Conservation (phyloP, 1,140 invertebrate genomes). For the Drosophila watanabei region DNA sequence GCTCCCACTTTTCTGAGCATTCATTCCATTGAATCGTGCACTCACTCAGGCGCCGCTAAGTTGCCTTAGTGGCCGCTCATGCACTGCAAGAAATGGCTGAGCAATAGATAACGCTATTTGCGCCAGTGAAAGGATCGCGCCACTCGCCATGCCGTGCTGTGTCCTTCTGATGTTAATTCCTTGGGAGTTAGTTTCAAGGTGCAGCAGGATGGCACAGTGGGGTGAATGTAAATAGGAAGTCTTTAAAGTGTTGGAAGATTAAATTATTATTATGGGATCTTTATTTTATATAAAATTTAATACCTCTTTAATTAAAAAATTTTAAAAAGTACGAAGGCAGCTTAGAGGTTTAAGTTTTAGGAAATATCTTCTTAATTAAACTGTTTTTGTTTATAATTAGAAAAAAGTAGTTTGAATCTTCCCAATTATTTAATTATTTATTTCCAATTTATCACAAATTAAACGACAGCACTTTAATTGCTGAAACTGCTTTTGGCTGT, state of each 20-base stretch:
- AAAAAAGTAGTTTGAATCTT: not conserved
- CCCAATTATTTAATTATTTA: not conserved
- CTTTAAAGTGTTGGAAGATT: not conserved
- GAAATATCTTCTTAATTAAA: no score
- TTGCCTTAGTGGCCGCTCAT: slow-evolving; percentile 67
- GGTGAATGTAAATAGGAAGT: not conserved
- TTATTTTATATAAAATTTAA: no score
- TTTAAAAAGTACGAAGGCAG: not conserved
- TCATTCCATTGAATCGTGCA: slow-evolving; percentile 80
- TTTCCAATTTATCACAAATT: not conserved
- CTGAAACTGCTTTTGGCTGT: slow-evolving; percentile 3
- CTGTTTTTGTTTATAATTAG: no score
- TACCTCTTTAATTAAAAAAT: not conserved
- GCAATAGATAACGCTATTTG: slow-evolving; percentile 52
- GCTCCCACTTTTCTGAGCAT: slow-evolving; percentile 11
- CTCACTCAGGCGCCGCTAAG: slow-evolving; percentile 75
- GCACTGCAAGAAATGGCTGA: slow-evolving; percentile 65
- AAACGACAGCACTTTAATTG: not conserved
- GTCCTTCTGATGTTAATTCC: slow-evolving; percentile 21
- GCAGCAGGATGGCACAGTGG: slow-evolving; percentile 14
- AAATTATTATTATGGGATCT: not conserved
- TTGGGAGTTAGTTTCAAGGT: not conserved
- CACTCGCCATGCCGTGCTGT: not conserved
- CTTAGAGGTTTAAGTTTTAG: not conserved
- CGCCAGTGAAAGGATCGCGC: slow-evolving; percentile 15